A percentile compares a stretch with the other conserved stretches of the same genome.
Conservation (phyloP, 2,888 invertebrate species). For the Sceliomorpha sp. region DNA sequence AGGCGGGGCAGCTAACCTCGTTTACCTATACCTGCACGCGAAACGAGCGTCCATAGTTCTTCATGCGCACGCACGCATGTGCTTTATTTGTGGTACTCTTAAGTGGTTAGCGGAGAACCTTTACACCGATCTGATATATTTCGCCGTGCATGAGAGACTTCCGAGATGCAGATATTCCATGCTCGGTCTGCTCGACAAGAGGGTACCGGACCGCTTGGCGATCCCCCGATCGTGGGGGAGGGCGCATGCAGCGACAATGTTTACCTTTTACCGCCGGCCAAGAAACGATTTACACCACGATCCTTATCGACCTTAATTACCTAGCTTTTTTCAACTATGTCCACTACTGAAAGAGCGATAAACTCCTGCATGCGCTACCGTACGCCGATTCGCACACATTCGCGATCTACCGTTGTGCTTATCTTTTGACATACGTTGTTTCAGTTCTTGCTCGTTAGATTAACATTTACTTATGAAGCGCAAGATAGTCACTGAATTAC, state of each 20-base stretch:
- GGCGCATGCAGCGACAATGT: constrained; percentile 10
- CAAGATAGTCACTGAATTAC: too few relatives aligned
- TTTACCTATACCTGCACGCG: constrained; percentile 15
- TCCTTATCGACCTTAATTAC: constrained; percentile 76
- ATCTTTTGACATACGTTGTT: too few relatives aligned
- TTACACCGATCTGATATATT: constrained; percentile 5
- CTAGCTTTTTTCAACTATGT: constrained; percentile 58
- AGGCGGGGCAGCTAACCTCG: constrained; percentile 23
- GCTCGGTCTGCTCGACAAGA: neutral
- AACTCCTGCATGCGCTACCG: constrained; percentile 7
- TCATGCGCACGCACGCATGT: too few relatives aligned
- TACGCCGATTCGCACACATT: too few relatives aligned
- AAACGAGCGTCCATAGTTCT: neutral
- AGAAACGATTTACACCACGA: constrained; percentile 69
- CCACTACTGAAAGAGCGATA: constrained; percentile 1
- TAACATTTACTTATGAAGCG: too few relatives aligned
- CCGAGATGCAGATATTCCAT: constrained; percentile 7
- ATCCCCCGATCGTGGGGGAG: neutral
- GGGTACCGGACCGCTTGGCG: neutral
- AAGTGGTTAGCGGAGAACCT: constrained; percentile 1
- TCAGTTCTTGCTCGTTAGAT: too few relatives aligned
- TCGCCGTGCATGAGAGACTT: constrained; percentile 5
- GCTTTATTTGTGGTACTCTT: neutral
- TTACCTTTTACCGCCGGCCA: constrained; percentile 13
- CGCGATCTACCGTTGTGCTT: too few relatives aligned